Evolutionary conservation across 1,140 invertebrate species (phyloP).

Genomic region (Drosophila pruinosa): DNA sequence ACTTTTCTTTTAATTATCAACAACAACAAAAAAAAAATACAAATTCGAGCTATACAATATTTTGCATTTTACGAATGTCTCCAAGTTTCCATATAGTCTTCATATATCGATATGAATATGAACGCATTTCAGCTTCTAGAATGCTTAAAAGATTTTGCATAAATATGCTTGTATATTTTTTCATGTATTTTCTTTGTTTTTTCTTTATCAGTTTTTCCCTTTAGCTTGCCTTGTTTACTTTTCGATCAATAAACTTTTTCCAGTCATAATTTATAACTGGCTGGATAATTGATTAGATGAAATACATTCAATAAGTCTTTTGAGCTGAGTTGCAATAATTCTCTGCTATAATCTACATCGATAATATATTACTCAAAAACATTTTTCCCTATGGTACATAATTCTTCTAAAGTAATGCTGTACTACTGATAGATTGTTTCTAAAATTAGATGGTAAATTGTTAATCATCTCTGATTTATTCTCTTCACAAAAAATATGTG

Average conservation of each 20-base stretch:
- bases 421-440: too few species aligned
- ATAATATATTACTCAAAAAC: background rate
- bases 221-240: slow-evolving; percentile 4
- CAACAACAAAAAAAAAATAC: background rate
- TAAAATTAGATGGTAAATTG: too few species aligned
- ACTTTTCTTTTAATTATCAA: slow-evolving; percentile 24
- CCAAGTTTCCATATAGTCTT: background rate
- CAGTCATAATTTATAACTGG: background rate
- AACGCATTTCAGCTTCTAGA: slow-evolving; percentile 33
- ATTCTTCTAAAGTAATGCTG: too few species aligned
- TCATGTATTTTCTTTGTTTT: background rate
- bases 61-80: slow-evolving; percentile 34
- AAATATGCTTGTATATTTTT: background rate
- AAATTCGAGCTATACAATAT: slow-evolving; percentile 18
- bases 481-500: too few species aligned
- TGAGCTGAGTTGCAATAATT: background rate
- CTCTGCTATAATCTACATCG: background rate
- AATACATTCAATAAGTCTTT: background rate
- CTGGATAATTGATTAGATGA: background rate
- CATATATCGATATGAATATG: slow-evolving; percentile 4
- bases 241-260: background rate
- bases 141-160: slow-evolving; percentile 32
- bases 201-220: slow-evolving; percentile 1
- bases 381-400: too few species aligned
- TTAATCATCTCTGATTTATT: too few species aligned